Base-by-base conservation (phyloP, 2,888 invertebrate genomes). In the Axea sp. region DNA sequence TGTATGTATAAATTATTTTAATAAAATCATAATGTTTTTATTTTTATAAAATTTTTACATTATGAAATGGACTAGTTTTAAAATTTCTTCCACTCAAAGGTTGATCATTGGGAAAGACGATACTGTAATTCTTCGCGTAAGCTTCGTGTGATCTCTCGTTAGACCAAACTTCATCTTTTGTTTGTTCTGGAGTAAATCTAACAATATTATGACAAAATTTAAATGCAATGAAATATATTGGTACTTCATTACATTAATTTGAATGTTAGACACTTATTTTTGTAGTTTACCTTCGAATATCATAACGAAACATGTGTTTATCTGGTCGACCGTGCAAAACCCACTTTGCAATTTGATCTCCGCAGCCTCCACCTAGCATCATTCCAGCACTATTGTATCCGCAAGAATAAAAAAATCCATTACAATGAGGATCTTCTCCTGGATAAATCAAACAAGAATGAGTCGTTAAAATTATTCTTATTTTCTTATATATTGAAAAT, bases 331-430 rank as follows among this genome's bases (percentile, higher is more conserved):
- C 96, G 78, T 92, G 90, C 0, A 93, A 88, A 55, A 97, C 92
- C 97, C 96, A 97, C 59, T 92, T 91, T 0, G 96, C 96, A 81
- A 95, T 90, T 88, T 96, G 94, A 82, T 95, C 92, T 0, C 93
- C 95, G 78, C 94, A 94, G 0, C 97, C 97, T 4, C 95, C 95
- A 6, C 96, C 95, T 79, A 95, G 91, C 94, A 96, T 96, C 93
- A 97, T 95, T 0, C 97, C 97, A 0, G 95, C 92, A 0, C 96
- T 96, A 85, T 97, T 97, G 87, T 95, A 96, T 0, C 95, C 97
- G 82, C 94, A 95, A 74, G 93, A 94, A 84, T 96, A 94, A 85
- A 92, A 96, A 15, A 96, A 89, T 7, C 96, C 96, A 88, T 77
- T 72, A 60, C 87, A 85, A 9, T 86, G 81, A 3, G 88, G 88